Base-by-base conservation (phyloP, 2,113 vertebrate species). In the Oreochromis spilurus region DNA sequence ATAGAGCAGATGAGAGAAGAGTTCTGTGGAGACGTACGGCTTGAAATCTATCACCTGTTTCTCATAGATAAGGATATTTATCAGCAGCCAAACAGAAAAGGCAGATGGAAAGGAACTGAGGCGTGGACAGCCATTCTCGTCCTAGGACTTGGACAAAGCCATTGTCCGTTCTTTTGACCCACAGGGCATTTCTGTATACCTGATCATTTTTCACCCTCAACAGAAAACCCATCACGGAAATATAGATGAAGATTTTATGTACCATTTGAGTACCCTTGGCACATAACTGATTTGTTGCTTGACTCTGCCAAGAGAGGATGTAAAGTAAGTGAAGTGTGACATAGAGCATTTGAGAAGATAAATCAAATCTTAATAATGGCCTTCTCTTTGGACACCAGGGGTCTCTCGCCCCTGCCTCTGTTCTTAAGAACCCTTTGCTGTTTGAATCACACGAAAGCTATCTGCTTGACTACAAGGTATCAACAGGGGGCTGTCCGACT, bases 21-120 rank as follows among this genome's bases (percentile, higher is more conserved):
- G 82, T 87, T 89, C 91, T 89, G 90, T 88, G 80, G 89, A 93
- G 89, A 89, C 5, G 55, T 87, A 89, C 87, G 29, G 89, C 89
- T 91, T 89, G 87, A 94, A 94, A 94, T 93, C 87, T 92, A 95
- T 96, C 94, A 93, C 95, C 95, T 96, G 95, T 88, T 91, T 83
- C 83, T 83, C 87, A 89, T 82, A 94, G 95, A 96, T 96, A 95
- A 96, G 95, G 87, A 87, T 93, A 87, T 94, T 94, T 94, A 91
- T 95, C 90, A 90, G 87, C 85, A 88, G 84, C 79, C 87, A 84
- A 91, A 84, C 89, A 75, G 82, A 94, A 90, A 52, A 92, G 85
- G 67, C 83, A 87, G 53, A 81, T 89, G 86, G 87, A 81, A 79
- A 87, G 52, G 31, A 81, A 78, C 70, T 85, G 83, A 91, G 81